Evolutionary conservation across 1,140 invertebrate genomes (phyloP).

Genomic region (Pachypeltis micranthus): DNA sequence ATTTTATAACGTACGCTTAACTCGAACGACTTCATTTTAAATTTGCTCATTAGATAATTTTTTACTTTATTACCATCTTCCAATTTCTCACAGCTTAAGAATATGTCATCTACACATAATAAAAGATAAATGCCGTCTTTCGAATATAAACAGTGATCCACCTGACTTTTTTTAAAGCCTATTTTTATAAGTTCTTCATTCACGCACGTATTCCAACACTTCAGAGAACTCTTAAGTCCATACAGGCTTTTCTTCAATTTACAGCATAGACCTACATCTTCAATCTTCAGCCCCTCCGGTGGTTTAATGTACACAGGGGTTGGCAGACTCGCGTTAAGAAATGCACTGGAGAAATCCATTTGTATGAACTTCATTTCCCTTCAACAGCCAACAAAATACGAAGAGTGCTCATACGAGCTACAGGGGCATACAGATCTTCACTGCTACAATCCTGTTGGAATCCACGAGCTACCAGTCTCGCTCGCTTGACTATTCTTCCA

Average conservation of each 20-base stretch:
- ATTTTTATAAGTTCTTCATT: background rate
- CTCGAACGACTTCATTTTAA: background rate
- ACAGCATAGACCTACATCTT: background rate
- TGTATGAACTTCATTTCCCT: slow-evolving; percentile 20
- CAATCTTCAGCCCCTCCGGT: slow-evolving; percentile 30
- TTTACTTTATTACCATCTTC: background rate
- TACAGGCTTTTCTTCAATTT: background rate
- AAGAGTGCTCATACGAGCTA: slow-evolving; percentile 30
- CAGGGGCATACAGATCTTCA: slow-evolving; percentile 31
- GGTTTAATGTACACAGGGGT: slow-evolving; percentile 34
- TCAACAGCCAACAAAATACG: slow-evolving; percentile 28
- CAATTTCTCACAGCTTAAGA: background rate
- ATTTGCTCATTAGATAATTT: background rate
- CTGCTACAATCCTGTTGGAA: slow-evolving; percentile 25
- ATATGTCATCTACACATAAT: background rate
- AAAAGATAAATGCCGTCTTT: background rate
- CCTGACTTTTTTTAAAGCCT: background rate
- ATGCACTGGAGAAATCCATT: slow-evolving; percentile 34
- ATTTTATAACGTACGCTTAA: background rate
- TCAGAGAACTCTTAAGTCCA: background rate
- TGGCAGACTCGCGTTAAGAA: slow-evolving; percentile 33
- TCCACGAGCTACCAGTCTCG: background rate
- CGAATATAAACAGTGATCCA: background rate
- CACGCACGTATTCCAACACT: background rate
- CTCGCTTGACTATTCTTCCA: background rate